phyloP scores from a whole-genome alignment of 64 coral and sea anemone species.

The Pachyseris speciosa region DNA sequence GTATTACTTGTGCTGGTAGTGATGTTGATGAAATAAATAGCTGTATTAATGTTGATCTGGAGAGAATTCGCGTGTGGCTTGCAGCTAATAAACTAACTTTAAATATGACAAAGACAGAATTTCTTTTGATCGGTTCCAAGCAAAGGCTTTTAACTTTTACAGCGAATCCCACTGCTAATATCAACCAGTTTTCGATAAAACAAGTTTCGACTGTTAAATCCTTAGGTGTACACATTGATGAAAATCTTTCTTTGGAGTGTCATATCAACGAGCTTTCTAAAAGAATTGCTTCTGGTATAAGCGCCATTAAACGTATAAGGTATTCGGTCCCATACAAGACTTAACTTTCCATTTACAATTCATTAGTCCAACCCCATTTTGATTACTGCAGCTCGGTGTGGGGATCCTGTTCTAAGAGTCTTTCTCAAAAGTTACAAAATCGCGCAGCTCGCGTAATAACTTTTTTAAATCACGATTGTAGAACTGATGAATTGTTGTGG shows the following conservation, averaged over 20 bases:
- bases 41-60: background rate
- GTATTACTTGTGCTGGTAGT: background rate
- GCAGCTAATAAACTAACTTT: constrained; percentile 21
- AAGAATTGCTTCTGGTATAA: constrained; percentile 14
- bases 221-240: constrained; percentile 5
- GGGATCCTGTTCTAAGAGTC: background rate
- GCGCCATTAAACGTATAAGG: constrained; percentile 13
- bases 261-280: background rate
- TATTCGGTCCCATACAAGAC: background rate
- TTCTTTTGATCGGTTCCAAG: background rate
- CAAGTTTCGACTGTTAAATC: constrained; percentile 1
- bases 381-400: constrained; percentile 8
- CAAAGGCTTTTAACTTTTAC: background rate
- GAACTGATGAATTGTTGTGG: background rate
- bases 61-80: background rate
- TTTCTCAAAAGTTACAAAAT: constrained; percentile 9
- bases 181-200: background rate
- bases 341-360: background rate
- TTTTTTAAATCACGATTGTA: background rate
- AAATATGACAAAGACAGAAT: constrained; percentile 22
- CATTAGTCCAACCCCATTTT: constrained; percentile 16
- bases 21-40: background rate
- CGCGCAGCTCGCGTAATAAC: constrained; percentile 12
- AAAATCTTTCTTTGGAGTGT: constrained; percentile 10
- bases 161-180: background rate